Base-by-base conservation (phyloP, 2,113 vertebrate genomes). In the Micromys minutus region DNA sequence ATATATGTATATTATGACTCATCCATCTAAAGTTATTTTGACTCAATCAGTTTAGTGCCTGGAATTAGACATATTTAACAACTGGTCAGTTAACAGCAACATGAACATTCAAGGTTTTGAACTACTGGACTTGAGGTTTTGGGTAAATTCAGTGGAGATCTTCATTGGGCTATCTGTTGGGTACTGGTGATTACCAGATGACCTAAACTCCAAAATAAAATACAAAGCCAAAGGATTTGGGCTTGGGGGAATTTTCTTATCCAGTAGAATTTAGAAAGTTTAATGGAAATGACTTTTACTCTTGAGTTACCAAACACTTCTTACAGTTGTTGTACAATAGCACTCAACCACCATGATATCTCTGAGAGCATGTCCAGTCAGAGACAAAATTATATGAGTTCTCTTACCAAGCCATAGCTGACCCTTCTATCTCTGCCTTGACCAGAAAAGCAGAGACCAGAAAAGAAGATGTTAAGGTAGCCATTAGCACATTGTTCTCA, bases 251-350 rank as follows among this genome's bases (percentile, higher is more conserved):
- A 93, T 52, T 84, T 93, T 69, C 26, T 92, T 59, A 90, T 61
- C 69, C 3, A 85, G 16, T 52, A n/a, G 65, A 96, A 57, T 67
- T 72, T n/a, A 39, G 36, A n/a, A 84, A 34, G 12, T 59, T 89
- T 91, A 76, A 86, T 72, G 71, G 39, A 90, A 92, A 89, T 55
- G 29, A 84, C 39, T 72, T 95, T 80, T 90, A 57, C 29, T 94
- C 57, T 87, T 92, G 1, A 81, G 5, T 88, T 92, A 87, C 7
- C 63, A 86, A 89, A 75, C 5, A 45, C 3, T 69, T 94, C 39
- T 89, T 85, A 69, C 90, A 92, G 63, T 65, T 57, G 61, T 85
- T 80, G 29, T 45, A 10, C 80, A 61, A 39, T 45, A 81, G 72
- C 52, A 81, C 2, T 76, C 55, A 52, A 29, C 29, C 10, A 52